phyloP scores from a whole-genome alignment of 2,113 vertebrate genomes.

The Callipepla californica region DNA sequence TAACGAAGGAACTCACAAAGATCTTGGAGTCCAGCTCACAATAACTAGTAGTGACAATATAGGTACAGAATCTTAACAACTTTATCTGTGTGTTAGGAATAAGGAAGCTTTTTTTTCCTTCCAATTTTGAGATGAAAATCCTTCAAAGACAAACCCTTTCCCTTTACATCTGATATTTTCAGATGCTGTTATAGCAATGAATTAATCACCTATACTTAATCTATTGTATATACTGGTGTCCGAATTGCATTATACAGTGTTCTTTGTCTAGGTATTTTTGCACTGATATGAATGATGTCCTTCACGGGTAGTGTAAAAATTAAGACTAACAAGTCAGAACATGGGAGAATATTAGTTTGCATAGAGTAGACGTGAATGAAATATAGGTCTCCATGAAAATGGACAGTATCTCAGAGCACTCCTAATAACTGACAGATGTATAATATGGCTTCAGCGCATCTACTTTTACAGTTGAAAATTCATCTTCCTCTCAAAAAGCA shows the following conservation, averaged over 20 bases:
- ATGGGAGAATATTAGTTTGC: not conserved
- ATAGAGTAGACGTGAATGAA: not conserved
- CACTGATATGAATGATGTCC: not conserved
- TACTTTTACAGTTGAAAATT: not conserved
- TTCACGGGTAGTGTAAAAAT: not conserved
- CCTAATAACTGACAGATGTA: not conserved
- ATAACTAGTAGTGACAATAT: not conserved
- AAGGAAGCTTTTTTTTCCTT: not conserved
- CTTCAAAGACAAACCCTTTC: not conserved
- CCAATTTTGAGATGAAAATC: not conserved
- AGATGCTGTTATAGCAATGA: not conserved
- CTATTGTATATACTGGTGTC: not conserved
- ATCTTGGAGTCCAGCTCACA: not conserved
- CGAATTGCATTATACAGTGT: not conserved
- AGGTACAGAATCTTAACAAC: not conserved
- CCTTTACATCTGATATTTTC: not conserved
- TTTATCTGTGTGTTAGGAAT: not conserved
- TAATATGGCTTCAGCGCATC: not conserved
- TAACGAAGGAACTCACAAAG: not conserved
- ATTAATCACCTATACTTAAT: not conserved
- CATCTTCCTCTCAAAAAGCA: too few species aligned
- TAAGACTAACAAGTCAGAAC: not conserved
- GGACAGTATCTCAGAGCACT: not conserved
- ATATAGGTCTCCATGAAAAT: not conserved
- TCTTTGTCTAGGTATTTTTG: not conserved